Evolutionary conservation across 2,113 vertebrate genomes (phyloP).

Genomic region (Chloroceryle aenea): DNA sequence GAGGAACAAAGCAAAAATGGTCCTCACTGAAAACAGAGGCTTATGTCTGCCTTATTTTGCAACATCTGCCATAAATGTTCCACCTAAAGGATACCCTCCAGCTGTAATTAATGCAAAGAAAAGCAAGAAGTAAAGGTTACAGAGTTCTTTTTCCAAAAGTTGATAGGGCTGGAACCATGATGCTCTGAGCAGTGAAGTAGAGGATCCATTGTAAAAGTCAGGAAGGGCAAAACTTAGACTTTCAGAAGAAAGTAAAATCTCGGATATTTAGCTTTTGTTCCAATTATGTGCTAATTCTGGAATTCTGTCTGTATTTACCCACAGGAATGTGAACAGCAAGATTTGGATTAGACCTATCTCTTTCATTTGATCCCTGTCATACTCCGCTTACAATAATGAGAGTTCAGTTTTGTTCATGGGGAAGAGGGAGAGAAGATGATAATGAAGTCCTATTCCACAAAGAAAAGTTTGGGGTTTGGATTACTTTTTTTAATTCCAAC

Average conservation of each 20-base stretch:
- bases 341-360: not conserved
- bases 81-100: not conserved
- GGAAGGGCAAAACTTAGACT: not conserved
- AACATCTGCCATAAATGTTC: not conserved
- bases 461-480: too few species aligned
- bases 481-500: too few species aligned
- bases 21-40: not conserved
- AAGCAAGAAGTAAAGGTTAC: not conserved
- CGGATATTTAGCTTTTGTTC: not conserved
- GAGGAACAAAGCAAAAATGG: not conserved
- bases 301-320: not conserved
- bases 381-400: not conserved
- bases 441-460: not conserved
- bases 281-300: not conserved
- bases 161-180: not conserved
- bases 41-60: not conserved
- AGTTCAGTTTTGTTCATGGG: not conserved
- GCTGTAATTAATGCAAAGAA: not conserved
- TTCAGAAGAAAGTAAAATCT: not conserved
- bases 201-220: not conserved
- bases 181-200: not conserved
- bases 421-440: not conserved
- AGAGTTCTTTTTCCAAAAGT: not conserved
- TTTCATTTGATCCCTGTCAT: not conserved
- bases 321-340: not conserved